phyloP scores from a whole-genome alignment of 1,140 invertebrate species.

The Maniola jurtina region DNA sequence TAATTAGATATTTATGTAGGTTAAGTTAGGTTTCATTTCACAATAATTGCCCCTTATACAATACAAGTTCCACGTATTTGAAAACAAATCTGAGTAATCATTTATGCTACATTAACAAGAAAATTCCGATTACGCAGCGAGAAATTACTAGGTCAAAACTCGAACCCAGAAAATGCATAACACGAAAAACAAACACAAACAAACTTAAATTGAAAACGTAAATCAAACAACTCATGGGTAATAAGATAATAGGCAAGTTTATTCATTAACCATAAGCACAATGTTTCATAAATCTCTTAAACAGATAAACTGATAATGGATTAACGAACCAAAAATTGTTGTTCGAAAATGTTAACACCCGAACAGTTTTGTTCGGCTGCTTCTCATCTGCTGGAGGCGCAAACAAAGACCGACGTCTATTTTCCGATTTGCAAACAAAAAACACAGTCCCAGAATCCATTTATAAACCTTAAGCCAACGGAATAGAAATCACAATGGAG shows the following conservation, averaged over 20 bases:
- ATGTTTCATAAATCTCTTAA: conserved; percentile 35
- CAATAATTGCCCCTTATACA: too few relatives aligned
- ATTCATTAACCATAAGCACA: conserved; percentile 37
- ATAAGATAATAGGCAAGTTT: conserved; percentile 25
- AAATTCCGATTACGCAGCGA: neutral
- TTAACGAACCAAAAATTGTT: conserved; percentile 57
- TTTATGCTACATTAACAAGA: too few relatives aligned
- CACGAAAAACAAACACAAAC: neutral
- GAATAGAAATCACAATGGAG: conserved; percentile 38
- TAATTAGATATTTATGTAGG: too few relatives aligned
- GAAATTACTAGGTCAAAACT: neutral
- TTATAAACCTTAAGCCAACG: conserved; percentile 31
- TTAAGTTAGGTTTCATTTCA: too few relatives aligned
- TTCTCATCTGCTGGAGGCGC: conserved; percentile 55
- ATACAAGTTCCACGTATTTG: too few relatives aligned
- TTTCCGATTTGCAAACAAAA: conserved; percentile 31
- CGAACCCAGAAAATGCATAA: neutral
- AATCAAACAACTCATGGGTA: conserved; percentile 12
- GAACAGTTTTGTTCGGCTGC: conserved; percentile 58
- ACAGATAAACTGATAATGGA: conserved; percentile 47
- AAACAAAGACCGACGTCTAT: conserved; percentile 52
- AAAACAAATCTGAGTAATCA: too few relatives aligned
- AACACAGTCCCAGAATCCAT: conserved; percentile 10
- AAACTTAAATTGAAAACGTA: conserved; percentile 5
- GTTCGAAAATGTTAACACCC: conserved; percentile 48